Evolutionary conservation across 2,113 vertebrate species (phyloP).

Genomic region (Tachysurus vachellii): DNA sequence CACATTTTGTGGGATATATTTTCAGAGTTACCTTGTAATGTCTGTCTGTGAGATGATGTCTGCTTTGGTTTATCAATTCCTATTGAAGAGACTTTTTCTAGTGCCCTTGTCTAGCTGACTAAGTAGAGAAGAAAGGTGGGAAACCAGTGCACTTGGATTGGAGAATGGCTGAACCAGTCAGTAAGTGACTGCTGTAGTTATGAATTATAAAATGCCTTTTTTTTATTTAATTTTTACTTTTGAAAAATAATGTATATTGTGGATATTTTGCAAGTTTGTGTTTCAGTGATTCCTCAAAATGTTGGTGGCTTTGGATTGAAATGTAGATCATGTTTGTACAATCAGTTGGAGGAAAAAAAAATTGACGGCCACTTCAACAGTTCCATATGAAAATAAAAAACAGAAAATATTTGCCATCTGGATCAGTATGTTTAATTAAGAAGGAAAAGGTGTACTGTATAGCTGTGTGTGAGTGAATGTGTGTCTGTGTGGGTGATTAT

Average conservation of each 20-base stretch:
- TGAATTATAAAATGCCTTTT: constrained; percentile 45
- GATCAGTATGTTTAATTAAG: constrained; percentile 28
- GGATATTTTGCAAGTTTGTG: constrained; percentile 47
- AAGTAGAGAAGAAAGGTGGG: constrained; percentile 25
- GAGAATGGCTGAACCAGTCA: constrained; percentile 38
- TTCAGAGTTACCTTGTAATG: constrained; percentile 37
- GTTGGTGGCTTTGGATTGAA: constrained; percentile 34
- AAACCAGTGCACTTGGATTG: constrained; percentile 37
- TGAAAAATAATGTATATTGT: constrained; percentile 21
- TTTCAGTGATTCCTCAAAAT: constrained; percentile 45
- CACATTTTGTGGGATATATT: constrained; percentile 39
- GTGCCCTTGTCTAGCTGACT: constrained; percentile 47
- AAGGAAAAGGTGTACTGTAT: constrained; percentile 59
- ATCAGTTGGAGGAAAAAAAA: not conserved
- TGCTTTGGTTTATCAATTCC: constrained; percentile 34
- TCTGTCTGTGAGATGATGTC: constrained; percentile 42
- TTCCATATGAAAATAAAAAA: constrained; percentile 18
- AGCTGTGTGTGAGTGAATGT: constrained; percentile 56
- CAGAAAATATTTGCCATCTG: constrained; percentile 22
- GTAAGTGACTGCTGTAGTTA: constrained; percentile 33
- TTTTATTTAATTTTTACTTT: constrained; percentile 45
- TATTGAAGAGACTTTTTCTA: constrained; percentile 26
- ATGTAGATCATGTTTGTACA: constrained; percentile 33
- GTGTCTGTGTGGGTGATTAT: constrained; percentile 48
- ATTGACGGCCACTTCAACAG: constrained; percentile 14